Conservation (phyloP, 2,888 invertebrate species). For the Malacosoma neustria region DNA sequence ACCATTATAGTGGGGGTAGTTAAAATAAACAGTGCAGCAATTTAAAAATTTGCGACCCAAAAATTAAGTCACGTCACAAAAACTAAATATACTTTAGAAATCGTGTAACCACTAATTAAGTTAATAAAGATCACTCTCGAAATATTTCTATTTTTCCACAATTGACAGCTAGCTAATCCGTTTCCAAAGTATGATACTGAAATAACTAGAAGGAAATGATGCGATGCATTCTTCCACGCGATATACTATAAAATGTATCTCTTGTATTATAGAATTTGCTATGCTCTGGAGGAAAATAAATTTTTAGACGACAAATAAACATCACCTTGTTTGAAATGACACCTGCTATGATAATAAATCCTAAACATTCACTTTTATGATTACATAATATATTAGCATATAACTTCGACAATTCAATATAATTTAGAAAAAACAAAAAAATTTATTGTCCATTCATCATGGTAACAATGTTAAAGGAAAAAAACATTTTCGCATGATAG, state of each 20-base stretch:
- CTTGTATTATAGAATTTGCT: no score
- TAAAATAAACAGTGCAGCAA: no score
- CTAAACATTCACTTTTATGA: background rate
- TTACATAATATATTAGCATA: background rate
- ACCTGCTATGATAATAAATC: no score
- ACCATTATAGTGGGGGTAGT: no score
- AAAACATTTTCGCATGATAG: background rate
- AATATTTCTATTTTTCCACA: constrained; percentile 1
- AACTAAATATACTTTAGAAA: constrained; percentile 5
- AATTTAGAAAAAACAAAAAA: background rate
- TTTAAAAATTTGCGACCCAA: background rate
- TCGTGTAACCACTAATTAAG: background rate
- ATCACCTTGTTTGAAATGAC: no score
- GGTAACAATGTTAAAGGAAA: background rate
- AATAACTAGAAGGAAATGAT: constrained; percentile 33
- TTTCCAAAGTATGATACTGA: constrained; percentile 15
- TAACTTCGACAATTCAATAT: background rate
- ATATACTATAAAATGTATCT: no score
- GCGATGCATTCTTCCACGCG: constrained; percentile 34
- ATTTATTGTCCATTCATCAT: background rate
- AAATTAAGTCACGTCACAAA: constrained; percentile 5
- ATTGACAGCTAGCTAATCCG: constrained; percentile 34
- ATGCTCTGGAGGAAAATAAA: no score
- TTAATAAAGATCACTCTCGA: background rate
- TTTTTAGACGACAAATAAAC: no score